Evolutionary conservation across 2,888 invertebrate genomes (phyloP), one percentile per base, ranked within the genome.

Genomic region (Dione vanillae): DNA sequence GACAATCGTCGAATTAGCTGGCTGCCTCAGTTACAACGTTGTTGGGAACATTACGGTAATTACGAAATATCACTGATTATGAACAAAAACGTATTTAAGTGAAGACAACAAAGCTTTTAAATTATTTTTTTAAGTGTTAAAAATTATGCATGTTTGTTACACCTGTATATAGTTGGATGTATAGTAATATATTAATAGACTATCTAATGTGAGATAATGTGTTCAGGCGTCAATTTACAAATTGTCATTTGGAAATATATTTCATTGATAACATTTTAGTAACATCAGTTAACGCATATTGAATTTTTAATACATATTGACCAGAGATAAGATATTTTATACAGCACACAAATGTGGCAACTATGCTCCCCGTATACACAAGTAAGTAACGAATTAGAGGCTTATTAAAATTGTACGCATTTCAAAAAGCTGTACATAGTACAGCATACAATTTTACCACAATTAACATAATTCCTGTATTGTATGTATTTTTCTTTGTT

Each of bases 1-100:
- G 35, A 54, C 54, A 54, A 54, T 54, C 54, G 54, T 54, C 35
- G 35, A 54, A 54, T 54, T 54, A 54, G 35, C 54, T n/a, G 54
- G 35, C 54, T 35, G 54, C 54, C 54, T 35, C 54, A 54, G 54
- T 54, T 54, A 54, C 27, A 54, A 27, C 54, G 35, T 35, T 52
- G 52, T 14, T 54, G 54, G n/a, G 35, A 35, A 54, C 54, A 54
- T 35, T 54, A 35, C 1, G 35, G 54, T 19, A 1, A 54, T 54
- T 54, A 54, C 35, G 11, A 54, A 35, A 35, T 54, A 19, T 54
- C 54, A 54, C 54, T 54, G 54, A 54, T n/a, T 7, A 54, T 35
- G 54, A 54, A 35, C 35, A 54, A 54, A 35, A 54, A 35, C n/a
- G 35, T 12, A n/a, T 54, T 54, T 54, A 14, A 35, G n/a, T 35